Conservation (phyloP, 2,113 vertebrate genomes). For the Microcebus ravelobensis region DNA sequence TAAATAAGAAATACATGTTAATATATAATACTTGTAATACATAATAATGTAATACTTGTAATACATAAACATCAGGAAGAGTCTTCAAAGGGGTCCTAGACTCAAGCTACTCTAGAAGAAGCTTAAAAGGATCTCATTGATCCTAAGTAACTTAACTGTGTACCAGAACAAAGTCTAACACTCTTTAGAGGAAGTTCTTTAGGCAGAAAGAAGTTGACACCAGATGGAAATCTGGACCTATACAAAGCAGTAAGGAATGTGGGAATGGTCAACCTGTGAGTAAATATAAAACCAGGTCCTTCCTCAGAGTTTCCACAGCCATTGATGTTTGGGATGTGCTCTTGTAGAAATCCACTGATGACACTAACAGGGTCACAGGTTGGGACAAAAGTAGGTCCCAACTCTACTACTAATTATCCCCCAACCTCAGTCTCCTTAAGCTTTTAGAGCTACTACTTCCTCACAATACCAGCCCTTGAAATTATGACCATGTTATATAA, state of each 20-base stretch:
- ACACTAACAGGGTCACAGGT: not conserved
- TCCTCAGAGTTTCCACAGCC: not conserved
- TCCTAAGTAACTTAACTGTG: not conserved
- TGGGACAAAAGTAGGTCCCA: not conserved
- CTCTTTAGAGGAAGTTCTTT: not conserved
- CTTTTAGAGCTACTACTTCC: not conserved
- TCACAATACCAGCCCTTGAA: not conserved
- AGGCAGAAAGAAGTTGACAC: not conserved
- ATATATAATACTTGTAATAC: not conserved
- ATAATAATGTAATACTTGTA: not conserved
- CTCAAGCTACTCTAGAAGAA: not conserved
- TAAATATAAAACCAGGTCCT: slow-evolving; percentile 6
- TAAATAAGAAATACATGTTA: not conserved
- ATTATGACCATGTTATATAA: not conserved
- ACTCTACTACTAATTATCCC: not conserved
- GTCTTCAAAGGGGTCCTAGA: not conserved
- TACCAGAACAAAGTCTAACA: not conserved
- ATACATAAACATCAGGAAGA: not conserved
- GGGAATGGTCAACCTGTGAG: not conserved
- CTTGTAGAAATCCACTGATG: not conserved
- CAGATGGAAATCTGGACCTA: not conserved
- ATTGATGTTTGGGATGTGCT: not conserved
- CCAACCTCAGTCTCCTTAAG: not conserved
- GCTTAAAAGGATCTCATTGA: not conserved
- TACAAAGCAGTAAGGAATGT: not conserved